Evolutionary conservation across 2,797 vertebrate species (phyloP).

Genomic region (Chromobotia macracanthus): DNA sequence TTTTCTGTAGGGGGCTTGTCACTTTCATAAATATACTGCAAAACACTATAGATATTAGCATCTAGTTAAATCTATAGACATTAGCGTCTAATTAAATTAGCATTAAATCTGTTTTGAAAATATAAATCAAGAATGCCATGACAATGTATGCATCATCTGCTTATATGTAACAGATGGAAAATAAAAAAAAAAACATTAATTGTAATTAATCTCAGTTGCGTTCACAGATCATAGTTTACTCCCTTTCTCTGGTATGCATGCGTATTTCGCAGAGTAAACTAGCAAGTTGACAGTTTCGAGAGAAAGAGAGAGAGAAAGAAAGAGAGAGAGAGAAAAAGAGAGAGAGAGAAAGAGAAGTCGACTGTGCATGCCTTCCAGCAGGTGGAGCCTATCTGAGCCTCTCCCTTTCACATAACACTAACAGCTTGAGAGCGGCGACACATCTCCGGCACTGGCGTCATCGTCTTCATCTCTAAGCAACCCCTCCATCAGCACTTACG

Average conservation of each 20-base stretch:
- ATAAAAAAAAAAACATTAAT: no score
- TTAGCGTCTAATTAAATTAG: no score
- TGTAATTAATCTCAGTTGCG: not conserved
- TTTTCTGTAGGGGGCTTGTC: no score
- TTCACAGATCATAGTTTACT: not conserved
- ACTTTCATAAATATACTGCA: no score
- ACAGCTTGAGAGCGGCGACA: constrained; percentile 72
- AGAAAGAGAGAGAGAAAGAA: no score
- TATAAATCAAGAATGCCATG: no score
- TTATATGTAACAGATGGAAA: no score
- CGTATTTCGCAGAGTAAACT: not conserved
- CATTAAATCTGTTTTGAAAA: no score
- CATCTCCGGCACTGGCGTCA: constrained; percentile 84
- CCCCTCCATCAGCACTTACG: constrained; percentile 86
- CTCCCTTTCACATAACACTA: constrained; percentile 33
- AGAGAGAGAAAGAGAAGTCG: not conserved
- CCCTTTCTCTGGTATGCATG: not conserved
- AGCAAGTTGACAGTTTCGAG: constrained; percentile 19
- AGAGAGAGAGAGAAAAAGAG: no score
- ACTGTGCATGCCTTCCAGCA: constrained; percentile 49
- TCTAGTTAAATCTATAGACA: no score
- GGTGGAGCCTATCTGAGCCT: constrained; percentile 46
- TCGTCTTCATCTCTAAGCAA: constrained; percentile 83
- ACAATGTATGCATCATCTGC: no score
- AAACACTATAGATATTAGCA: no score